These are phyloP conservation scores for Butorides virescens DNA, from an alignment of 2,113 vertebrate species.

Conservation along the genomic window DNA sequence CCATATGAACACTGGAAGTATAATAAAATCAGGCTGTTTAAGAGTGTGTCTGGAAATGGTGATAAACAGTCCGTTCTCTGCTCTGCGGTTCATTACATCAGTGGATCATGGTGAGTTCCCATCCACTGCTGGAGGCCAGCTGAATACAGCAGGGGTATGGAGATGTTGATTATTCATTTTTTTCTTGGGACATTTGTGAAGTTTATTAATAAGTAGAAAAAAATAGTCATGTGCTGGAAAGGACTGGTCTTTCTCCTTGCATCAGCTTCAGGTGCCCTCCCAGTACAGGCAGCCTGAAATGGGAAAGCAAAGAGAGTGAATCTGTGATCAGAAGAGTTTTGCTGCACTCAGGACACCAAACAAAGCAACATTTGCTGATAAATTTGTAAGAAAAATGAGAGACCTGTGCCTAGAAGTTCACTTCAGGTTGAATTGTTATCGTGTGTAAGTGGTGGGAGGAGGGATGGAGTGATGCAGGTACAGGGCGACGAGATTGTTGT, in stretches of 20 bases:
- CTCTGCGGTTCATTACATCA: background rate
- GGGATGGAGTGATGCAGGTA: background rate
- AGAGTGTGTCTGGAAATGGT: slow-evolving; percentile 55
- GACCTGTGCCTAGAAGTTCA: background rate
- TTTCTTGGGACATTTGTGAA: background rate
- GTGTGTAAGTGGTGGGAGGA: background rate
- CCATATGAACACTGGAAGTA: slow-evolving; percentile 38
- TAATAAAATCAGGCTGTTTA: slow-evolving; percentile 60
- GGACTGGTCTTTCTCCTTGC: background rate
- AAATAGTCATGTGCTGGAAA: background rate
- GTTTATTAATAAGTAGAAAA: background rate
- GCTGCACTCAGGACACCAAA: background rate
- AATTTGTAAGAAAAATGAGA: background rate
- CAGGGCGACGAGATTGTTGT: background rate
- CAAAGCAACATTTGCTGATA: background rate
- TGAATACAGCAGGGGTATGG: background rate
- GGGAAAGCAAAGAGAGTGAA: background rate
- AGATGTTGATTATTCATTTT: background rate
- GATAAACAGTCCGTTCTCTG: slow-evolving; percentile 28
- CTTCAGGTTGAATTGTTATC: background rate
- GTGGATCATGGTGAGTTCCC: background rate
- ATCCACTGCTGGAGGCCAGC: background rate
- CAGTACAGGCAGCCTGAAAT: background rate
- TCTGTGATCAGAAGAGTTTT: background rate
- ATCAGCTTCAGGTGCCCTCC: background rate